These are phyloP conservation scores for Pterocles gutturalis DNA, from an alignment of 2,113 vertebrate genomes.

Conservation along the genomic window DNA sequence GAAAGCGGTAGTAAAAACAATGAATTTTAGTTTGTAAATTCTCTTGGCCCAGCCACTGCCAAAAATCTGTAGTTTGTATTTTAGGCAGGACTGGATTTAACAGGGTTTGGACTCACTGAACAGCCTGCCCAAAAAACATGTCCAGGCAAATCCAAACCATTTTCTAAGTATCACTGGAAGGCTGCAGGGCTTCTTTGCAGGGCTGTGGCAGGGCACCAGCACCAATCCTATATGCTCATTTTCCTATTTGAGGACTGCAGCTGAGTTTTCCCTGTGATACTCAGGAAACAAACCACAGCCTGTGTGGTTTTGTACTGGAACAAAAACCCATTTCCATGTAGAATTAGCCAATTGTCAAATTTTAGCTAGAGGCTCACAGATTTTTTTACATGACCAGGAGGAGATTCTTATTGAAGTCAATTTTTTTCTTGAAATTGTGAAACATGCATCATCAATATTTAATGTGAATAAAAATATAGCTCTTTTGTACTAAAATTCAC, in stretches of 20 bases:
- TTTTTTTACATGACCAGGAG: not conserved
- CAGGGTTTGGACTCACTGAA: not conserved
- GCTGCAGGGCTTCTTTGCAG: not conserved
- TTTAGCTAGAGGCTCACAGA: not conserved
- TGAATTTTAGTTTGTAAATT: not conserved
- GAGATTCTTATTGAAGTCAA: slow-evolving; percentile 3
- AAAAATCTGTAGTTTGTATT: not conserved
- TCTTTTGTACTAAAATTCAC: slow-evolving; percentile 25
- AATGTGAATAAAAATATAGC: slow-evolving; percentile 26
- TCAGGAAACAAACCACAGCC: not conserved
- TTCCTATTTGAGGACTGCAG: not conserved
- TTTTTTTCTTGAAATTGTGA: not conserved
- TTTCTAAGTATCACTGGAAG: not conserved
- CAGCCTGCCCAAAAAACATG: not conserved
- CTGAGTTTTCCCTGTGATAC: not conserved
- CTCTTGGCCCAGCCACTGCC: not conserved
- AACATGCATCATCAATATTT: slow-evolving; percentile 49
- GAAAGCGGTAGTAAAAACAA: not conserved
- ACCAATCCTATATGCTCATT: not conserved
- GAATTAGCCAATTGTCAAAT: not conserved
- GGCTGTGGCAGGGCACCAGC: not conserved
- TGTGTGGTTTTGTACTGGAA: not conserved
- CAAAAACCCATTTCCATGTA: not conserved
- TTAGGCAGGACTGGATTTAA: not conserved
- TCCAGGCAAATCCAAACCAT: not conserved